Evolutionary conservation across 1,140 invertebrate species (phyloP).

Genomic region (Hirudo medicinalis): DNA sequence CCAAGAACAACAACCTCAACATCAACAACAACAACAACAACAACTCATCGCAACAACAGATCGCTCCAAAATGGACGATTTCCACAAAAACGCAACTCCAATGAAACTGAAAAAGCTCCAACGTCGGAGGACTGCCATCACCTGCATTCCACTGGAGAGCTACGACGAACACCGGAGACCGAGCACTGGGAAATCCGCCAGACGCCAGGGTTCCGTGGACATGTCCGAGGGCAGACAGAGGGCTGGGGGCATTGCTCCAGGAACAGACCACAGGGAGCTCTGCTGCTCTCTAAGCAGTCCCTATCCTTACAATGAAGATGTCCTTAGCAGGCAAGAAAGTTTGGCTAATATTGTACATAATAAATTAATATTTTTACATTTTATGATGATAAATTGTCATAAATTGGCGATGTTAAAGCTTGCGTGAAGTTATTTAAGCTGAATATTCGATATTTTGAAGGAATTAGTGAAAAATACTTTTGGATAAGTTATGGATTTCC

Average conservation of each 20-base stretch:
- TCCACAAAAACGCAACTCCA: conserved; percentile 7
- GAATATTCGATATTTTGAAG: too few relatives aligned
- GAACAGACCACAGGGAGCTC: neutral
- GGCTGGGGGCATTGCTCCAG: neutral
- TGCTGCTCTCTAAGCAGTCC: neutral
- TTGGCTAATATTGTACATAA: too few relatives aligned
- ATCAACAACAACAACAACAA: conserved; percentile 2
- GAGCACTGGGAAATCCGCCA: too few relatives aligned
- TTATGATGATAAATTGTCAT: too few relatives aligned
- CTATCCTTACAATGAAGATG: neutral
- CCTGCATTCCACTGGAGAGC: neutral
- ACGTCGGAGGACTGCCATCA: neutral
- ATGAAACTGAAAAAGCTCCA: conserved; percentile 5
- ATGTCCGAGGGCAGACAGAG: neutral
- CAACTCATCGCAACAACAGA: neutral
- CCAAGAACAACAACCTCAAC: neutral
- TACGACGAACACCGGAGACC: too few relatives aligned
- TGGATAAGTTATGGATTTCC: too few relatives aligned
- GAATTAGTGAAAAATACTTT: too few relatives aligned
- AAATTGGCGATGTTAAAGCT: too few relatives aligned
- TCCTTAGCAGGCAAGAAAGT: too few relatives aligned
- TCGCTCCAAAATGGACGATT: conserved; percentile 7
- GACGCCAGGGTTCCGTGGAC: neutral
- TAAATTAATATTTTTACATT: too few relatives aligned
- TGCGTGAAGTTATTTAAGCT: too few relatives aligned